Base-by-base conservation (phyloP, 2,113 vertebrate species). In the Hemichromis elongatus region DNA sequence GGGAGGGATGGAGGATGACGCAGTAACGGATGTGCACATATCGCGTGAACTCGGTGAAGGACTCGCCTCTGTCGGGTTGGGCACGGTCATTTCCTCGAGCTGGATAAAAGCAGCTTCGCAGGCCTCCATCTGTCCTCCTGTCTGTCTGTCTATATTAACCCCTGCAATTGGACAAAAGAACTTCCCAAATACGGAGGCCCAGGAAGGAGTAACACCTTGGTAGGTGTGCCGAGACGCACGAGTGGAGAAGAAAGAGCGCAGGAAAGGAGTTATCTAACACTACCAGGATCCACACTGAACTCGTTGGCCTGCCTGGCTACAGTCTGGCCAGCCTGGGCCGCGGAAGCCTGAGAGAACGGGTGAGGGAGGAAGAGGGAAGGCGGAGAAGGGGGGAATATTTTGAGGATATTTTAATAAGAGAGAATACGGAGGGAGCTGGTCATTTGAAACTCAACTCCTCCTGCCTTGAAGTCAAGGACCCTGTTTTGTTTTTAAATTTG, bases 341-440 rank as follows among this genome's bases (percentile, higher is more conserved):
- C 1, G 3, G 57, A 47, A 90, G 78, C 77, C 80, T 77, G 52
- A 79, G 91, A 61, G 79, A 70, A 73, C 10, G 86, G 45, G 61
- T 33, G 83, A 85, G 28, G 35, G 83, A 37, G 42, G 63, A 42
- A 13, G 68, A 57, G 53, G 45, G 59, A 68, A 33, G 26, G 33
- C 45, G 24, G 56, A 79, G 63, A 79, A 81, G 53, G 45, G 28
- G 75, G 57, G 73, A 18, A 40, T 90, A 59, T 89, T 84, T 53
- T 28, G 88, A 86, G 83, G 90, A 92, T 93, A 94, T 95, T 94
- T 94, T 94, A 94, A 89, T 92, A 91, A 92, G 89, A 89, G 79
- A 88, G 82, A 89, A 26, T 83, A 90, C 45, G 53, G 81, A 87
- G 85, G 13, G 24, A 92, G 89, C 82, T 78, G 86, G 87, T 86